These are phyloP conservation scores for Eudasyphora cyanicolor DNA, from an alignment of 2,888 invertebrate species.

Conservation along the genomic window DNA sequence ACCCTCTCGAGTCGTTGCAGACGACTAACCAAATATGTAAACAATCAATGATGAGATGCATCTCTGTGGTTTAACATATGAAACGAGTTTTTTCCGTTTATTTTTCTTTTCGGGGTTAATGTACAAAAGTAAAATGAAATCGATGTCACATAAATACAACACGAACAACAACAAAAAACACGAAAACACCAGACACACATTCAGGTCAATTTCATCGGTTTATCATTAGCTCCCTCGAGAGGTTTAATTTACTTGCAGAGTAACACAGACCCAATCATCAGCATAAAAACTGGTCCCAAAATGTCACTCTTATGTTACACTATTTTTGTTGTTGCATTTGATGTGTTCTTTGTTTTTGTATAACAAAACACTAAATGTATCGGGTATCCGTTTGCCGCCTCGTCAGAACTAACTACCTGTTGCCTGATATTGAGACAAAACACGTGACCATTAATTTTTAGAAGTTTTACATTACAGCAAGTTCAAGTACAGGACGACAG, in stretches of 20 bases:
- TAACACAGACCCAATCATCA: background rate
- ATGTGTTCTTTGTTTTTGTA: background rate
- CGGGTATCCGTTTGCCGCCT: background rate
- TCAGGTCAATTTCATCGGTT: background rate
- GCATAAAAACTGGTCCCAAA: background rate
- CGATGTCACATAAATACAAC: background rate
- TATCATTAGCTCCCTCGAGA: background rate
- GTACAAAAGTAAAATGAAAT: background rate
- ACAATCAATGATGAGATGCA: background rate
- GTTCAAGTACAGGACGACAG: conserved; percentile 3
- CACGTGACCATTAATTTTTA: conserved; percentile 1
- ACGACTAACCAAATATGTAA: background rate
- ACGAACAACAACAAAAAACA: background rate
- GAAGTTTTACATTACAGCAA: background rate
- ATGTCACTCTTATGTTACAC: no score
- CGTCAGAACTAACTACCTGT: background rate
- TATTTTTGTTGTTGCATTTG: no score
- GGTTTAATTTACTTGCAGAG: background rate
- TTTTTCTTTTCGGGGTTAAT: background rate
- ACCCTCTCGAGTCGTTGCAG: no score
- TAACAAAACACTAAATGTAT: background rate
- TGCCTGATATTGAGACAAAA: background rate
- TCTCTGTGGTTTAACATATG: background rate
- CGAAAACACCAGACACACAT: background rate
- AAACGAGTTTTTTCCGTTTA: background rate